Conservation (phyloP, 2,797 vertebrate species). For the Anabacerthia variegaticeps region DNA sequence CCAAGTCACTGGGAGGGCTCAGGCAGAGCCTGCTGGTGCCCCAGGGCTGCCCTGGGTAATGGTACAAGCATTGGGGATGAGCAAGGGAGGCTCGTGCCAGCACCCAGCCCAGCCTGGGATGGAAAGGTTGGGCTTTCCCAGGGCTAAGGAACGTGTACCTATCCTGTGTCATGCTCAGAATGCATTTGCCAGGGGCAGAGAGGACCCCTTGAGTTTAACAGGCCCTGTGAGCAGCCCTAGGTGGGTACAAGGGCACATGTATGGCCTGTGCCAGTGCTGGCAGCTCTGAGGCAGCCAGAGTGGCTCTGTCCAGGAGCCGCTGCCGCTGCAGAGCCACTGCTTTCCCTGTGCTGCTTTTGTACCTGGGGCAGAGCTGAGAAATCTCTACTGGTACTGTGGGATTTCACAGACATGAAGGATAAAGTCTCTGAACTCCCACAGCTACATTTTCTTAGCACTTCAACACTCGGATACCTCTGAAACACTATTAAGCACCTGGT, state of each 20-base stretch:
- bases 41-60: neutral
- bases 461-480: conserved; percentile 6
- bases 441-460: conserved; percentile 35
- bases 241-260: accelerated
- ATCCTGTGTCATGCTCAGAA: neutral
- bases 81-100: neutral
- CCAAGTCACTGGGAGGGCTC: neutral
- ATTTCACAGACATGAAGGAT: conserved; percentile 33
- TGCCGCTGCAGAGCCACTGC: neutral
- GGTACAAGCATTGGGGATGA: neutral
- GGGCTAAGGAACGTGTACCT: accelerated
- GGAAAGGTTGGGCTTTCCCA: neutral
- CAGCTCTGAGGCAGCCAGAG: accelerated
- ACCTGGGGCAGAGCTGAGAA: conserved; percentile 11
- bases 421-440: conserved; percentile 41
- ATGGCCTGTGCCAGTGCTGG: neutral
- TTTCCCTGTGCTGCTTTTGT: neutral
- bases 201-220: accelerated
- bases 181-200: neutral
- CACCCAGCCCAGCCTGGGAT: neutral
- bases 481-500: conserved; percentile 50
- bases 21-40: neutral
- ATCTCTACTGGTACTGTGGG: neutral
- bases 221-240: neutral
- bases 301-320: neutral